Base-by-base conservation (phyloP, 2,113 vertebrate species). In the Ammodytes dubius region DNA sequence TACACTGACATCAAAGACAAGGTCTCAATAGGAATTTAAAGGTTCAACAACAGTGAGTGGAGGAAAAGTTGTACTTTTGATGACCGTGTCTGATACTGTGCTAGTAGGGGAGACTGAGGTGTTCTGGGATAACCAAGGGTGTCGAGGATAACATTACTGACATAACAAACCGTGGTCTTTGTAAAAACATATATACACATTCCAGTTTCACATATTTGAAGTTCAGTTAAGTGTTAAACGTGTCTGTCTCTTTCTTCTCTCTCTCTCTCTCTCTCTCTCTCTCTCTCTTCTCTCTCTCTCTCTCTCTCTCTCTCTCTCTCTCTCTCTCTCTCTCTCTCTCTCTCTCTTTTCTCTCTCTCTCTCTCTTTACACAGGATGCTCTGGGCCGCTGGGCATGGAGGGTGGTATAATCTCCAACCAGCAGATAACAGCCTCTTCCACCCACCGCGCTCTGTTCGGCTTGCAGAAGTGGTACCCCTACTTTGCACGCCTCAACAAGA, bases 381-480 rank as follows among this genome's bases (percentile, higher is more conserved):
- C 98, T 46, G 98, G 98, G 43, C 97, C 98, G 54, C 91, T 99
- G 72, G 98, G 98, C 77, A 98, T 99, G 93, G 98, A 99, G 93
- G 98, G 98, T 45, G 98, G 98, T 42, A 98, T 99, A 82, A 98
- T 99, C 93, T 97, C 98, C 88, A 99, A 99, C 94, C 98, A 99
- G 81, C 98, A 99, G 87, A 99, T 99, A 81, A 99, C 97, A 40
- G 98, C 98, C 2, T 99, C 98, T 0, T 99, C 98, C 79, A 99
- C 98, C 50, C 98, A 99, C 88, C 96, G 98, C 19, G 98, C 98
- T 86, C 96, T 99, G 74, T 99, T 99, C 42, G 98, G 98, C 54
- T 95, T 99, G 79, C 98, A 99, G 95, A 99, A 99, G 82, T 99
- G 98, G 98, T 99, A 99, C 77, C 98, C 98, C 0, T 99, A 99